Evolutionary conservation across 2,113 vertebrate species (phyloP).

Genomic region (Bagarius yarrelli): DNA sequence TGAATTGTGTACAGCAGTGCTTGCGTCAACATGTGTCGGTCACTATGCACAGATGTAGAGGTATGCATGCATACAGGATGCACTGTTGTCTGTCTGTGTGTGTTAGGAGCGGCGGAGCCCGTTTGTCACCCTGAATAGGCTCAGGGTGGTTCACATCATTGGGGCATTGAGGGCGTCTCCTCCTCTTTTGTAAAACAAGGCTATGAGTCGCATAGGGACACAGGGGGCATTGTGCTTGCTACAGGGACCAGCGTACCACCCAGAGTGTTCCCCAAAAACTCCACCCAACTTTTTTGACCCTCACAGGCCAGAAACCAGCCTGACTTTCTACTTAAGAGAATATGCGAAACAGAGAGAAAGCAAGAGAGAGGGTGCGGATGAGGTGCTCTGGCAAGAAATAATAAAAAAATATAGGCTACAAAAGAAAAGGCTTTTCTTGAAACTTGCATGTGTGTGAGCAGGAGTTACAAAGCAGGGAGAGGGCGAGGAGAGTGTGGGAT

Average conservation of each 20-base stretch:
- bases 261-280: constrained; percentile 81
- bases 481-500: neutral
- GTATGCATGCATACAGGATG: constrained; percentile 16
- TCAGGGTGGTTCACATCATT: constrained; percentile 89
- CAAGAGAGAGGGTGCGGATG: neutral
- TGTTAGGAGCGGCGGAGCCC: constrained; percentile 76
- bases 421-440: neutral
- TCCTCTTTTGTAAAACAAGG: constrained; percentile 99
- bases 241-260: constrained; percentile 86
- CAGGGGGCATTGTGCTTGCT: constrained; percentile 83
- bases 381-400: neutral
- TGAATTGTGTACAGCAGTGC: neutral
- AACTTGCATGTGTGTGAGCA: neutral
- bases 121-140: constrained; percentile 88
- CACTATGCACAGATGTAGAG: constrained; percentile 16
- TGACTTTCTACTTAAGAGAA: constrained; percentile 58
- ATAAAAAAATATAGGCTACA: neutral
- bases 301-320: constrained; percentile 7
- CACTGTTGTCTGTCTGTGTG: constrained; percentile 47
- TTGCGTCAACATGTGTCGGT: neutral
- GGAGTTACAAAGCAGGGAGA: neutral
- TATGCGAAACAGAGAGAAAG: neutral
- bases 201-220: constrained; percentile 80
- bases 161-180: constrained; percentile 85
- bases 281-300: constrained; percentile 42